phyloP scores from a whole-genome alignment of 2,888 invertebrate genomes.

The Machimus atricapillus region DNA sequence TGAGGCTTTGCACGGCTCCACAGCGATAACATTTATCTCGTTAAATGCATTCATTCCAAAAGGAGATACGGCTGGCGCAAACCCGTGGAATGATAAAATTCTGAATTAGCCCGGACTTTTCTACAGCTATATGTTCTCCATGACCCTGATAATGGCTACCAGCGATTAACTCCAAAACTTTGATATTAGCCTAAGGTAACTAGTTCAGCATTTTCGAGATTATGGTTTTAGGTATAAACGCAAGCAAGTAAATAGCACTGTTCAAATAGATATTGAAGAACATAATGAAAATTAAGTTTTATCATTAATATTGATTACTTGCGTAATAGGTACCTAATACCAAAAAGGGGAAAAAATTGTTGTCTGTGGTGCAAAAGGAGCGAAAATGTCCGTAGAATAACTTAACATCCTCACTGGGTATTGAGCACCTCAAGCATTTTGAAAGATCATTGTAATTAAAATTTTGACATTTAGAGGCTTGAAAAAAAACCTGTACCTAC shows the following conservation, averaged over 20 bases:
- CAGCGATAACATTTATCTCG: conserved; percentile 19
- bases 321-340: too few relatives aligned
- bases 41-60: conserved; percentile 26
- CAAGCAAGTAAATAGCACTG: background rate
- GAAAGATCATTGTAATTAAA: too few relatives aligned
- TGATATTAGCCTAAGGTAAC: background rate
- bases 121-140: background rate
- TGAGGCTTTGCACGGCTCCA: background rate
- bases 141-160: background rate
- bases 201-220: conserved; percentile 1
- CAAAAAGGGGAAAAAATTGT: too few relatives aligned
- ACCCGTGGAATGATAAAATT: conserved; percentile 29
- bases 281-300: too few relatives aligned
- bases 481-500: too few relatives aligned
- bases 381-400: too few relatives aligned
- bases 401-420: too few relatives aligned
- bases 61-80: background rate
- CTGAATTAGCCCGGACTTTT: conserved; percentile 20
- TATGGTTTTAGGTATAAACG: background rate
- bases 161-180: conserved; percentile 3
- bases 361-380: too few relatives aligned
- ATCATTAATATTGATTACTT: too few relatives aligned
- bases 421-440: too few relatives aligned
- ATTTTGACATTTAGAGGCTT: too few relatives aligned
- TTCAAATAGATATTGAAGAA: too few relatives aligned